A percentile compares a stretch with the other conserved stretches of the same genome.
These are phyloP conservation scores for Epistrophe grossulariae DNA, from an alignment of 2,888 invertebrate species.

Conservation along the genomic window DNA sequence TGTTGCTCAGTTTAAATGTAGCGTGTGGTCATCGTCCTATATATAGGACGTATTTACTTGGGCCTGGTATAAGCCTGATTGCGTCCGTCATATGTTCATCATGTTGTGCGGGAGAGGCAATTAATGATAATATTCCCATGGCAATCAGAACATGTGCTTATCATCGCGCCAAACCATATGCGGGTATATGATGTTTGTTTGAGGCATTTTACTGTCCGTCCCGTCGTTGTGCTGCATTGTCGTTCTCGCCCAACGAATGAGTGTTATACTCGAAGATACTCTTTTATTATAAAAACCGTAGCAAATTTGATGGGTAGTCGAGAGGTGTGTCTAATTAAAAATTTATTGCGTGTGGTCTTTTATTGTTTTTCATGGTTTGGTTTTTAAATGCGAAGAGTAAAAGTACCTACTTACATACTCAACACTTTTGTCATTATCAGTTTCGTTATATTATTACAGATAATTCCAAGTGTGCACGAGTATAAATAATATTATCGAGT, in stretches of 20 bases:
- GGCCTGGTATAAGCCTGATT: conserved; percentile 6
- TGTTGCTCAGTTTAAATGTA: conserved; percentile 14
- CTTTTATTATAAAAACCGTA: conserved; percentile 27
- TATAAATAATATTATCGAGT: conserved; percentile 20
- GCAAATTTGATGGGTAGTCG: conserved; percentile 47
- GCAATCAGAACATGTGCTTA: conserved; percentile 67
- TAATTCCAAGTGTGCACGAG: conserved; percentile 10
- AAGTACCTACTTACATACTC: neutral
- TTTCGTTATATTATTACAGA: conserved; percentile 39
- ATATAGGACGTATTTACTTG: neutral
- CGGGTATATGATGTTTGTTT: conserved; percentile 18
- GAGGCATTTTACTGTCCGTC: neutral
- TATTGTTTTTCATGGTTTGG: conserved; percentile 30
- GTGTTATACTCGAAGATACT: conserved; percentile 9
- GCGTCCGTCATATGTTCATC: conserved; percentile 28
- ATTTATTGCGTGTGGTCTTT: conserved; percentile 57
- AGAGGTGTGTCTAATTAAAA: conserved; percentile 73
- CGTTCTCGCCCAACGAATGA: neutral
- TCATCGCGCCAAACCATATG: conserved; percentile 53
- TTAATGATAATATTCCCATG: conserved; percentile 64
- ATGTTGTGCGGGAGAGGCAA: conserved; percentile 51
- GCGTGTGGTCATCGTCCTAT: conserved; percentile 15
- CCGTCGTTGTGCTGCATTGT: neutral
- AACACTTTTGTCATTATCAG: neutral
- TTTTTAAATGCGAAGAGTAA: conserved; percentile 33